Percentiles rank a stretch among this genome's conserved stretches.
These are phyloP conservation scores for Ceratotherium simum DNA, from an alignment of 2,113 vertebrate species.

Conservation along the genomic window DNA sequence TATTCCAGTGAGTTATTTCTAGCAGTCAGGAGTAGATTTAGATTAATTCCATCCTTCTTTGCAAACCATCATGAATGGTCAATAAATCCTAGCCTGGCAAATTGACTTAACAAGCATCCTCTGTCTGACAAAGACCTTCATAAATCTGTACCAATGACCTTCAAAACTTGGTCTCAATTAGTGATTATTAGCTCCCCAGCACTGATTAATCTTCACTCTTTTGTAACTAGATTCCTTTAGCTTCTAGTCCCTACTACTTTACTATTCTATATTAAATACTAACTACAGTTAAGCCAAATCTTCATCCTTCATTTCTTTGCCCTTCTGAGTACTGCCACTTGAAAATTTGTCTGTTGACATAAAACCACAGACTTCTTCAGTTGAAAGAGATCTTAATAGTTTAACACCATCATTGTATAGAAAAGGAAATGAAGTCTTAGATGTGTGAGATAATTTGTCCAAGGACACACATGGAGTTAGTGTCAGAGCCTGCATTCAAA, in stretches of 20 bases:
- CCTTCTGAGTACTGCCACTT: background rate
- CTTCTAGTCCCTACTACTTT: background rate
- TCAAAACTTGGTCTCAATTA: background rate
- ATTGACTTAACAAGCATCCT: slow-evolving; percentile 29
- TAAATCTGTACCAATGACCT: background rate
- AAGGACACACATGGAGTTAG: background rate
- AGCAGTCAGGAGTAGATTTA: background rate
- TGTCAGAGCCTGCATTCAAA: background rate
- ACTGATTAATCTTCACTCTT: slow-evolving; percentile 24
- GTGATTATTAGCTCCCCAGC: background rate
- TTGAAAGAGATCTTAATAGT: background rate
- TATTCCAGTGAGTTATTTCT: slow-evolving; percentile 12
- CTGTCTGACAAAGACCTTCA: background rate
- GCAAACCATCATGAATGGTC: background rate
- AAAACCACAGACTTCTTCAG: background rate
- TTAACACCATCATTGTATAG: background rate
- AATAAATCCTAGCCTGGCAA: background rate
- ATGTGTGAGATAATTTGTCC: background rate
- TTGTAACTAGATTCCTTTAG: slow-evolving; percentile 14
- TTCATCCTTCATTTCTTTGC: background rate
- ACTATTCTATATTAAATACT: background rate
- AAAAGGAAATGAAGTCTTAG: slow-evolving; percentile 6
- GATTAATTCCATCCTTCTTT: slow-evolving; percentile 12
- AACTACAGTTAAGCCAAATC: background rate
- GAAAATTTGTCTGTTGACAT: background rate